phyloP scores from a whole-genome alignment of 2,888 invertebrate genomes.

The Acrobasis suavella region DNA sequence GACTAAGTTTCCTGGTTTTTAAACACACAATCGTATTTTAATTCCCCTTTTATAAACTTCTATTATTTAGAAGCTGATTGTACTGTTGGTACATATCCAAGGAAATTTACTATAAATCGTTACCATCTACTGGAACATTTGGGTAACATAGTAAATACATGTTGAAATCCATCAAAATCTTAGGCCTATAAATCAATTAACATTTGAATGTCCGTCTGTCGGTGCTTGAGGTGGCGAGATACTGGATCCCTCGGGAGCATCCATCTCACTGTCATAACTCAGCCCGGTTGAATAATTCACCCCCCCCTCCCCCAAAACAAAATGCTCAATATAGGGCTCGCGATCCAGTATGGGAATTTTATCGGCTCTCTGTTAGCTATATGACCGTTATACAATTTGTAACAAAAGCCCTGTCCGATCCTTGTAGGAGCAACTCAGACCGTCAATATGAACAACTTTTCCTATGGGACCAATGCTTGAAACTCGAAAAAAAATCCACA shows the following conservation, averaged over 20 bases:
- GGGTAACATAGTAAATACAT: not conserved
- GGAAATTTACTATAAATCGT: no score
- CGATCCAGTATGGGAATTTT: slow-evolving; percentile 20
- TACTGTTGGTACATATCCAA: no score
- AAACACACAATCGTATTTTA: no score
- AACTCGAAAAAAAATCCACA: no score
- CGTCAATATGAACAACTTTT: no score
- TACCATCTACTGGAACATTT: no score
- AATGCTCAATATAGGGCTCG: slow-evolving; percentile 23
- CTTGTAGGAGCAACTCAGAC: no score
- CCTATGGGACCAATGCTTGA: no score
- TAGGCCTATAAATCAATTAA: slow-evolving; percentile 33
- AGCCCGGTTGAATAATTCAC: slow-evolving; percentile 66
- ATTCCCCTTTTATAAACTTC: no score
- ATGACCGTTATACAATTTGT: no score
- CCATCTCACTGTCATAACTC: slow-evolving; percentile 64
- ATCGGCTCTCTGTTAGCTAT: not conserved
- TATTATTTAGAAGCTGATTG: no score
- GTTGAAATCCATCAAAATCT: slow-evolving; percentile 1
- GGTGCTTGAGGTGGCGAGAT: slow-evolving; percentile 14
- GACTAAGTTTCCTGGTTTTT: not conserved
- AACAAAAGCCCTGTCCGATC: no score
- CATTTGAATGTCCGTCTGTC: slow-evolving; percentile 30
- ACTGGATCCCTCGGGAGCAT: slow-evolving; percentile 43
- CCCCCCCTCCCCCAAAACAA: slow-evolving; percentile 46